Base-by-base conservation (phyloP, 2,113 vertebrate genomes). In the Nycticorax nycticorax region DNA sequence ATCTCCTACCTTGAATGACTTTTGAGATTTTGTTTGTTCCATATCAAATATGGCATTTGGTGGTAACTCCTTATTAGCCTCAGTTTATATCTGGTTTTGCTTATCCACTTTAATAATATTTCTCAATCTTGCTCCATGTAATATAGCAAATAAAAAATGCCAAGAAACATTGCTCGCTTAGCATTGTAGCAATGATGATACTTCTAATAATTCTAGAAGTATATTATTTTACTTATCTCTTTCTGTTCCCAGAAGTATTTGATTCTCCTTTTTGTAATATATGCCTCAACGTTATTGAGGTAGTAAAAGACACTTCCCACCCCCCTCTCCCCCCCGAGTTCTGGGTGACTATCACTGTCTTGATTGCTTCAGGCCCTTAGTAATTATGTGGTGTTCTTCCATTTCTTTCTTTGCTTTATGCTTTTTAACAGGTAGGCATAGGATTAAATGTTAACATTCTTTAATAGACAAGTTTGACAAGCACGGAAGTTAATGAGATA, bases 391-490 rank as follows among this genome's bases (percentile, higher is more conserved):
- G 30, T 27, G 28, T 43, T 88, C 66, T 66, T 86, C 47, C 27
- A 28, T 43, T 56, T 95, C 3, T 69, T 56, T 95, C 37, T 75
- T 53, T 85, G 19, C 18, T 88, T 78, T 69, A 84, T 56, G 39
- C 43, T 79, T 94, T 60, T 37, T 83, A 71, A 56, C 96, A 85
- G 28, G 50, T 78, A 92, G 37, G 79, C 85, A 37, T 69, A 71
- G 35, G 43, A 74, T 82, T 72, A 50, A 83, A 68, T 69, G 85
- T 76, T 74, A 85, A 71, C 47, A 14, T n/a, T 67, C 66, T 92
- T 78, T 93, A 92, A 88, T 77, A 81, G 79, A 72, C 48, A 45
- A 76, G 37, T 79, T 64, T 95, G 89, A 77, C 48, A 88, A 88
- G 68, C 35, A 63, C 7, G 5, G 39, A 78, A 80, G 72, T 87